These are phyloP conservation scores for Pithys albifrons DNA, from an alignment of 2,113 vertebrate genomes.

Conservation along the genomic window DNA sequence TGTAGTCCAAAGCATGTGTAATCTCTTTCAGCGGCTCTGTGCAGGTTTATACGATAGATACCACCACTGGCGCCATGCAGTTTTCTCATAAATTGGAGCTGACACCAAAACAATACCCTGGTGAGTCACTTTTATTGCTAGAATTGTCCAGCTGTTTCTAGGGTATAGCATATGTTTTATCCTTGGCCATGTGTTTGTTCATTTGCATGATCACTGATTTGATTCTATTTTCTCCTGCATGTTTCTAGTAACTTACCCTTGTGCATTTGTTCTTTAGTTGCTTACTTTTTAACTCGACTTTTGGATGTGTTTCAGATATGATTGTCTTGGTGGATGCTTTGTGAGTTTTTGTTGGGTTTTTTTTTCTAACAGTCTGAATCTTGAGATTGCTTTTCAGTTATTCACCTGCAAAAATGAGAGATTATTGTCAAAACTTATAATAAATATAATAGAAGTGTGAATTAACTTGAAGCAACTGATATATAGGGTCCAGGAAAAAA, in stretches of 20 bases:
- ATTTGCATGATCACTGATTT: neutral
- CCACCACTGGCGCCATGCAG: conserved; percentile 93
- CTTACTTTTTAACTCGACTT: neutral
- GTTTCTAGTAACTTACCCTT: neutral
- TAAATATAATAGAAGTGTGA: neutral
- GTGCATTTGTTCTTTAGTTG: neutral
- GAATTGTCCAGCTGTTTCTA: neutral
- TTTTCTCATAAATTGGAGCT: conserved; percentile 96
- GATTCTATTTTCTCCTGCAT: neutral
- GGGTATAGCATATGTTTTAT: neutral
- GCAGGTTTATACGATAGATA: conserved; percentile 95
- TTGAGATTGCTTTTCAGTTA: neutral
- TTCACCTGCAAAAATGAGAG: neutral
- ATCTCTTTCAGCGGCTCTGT: conserved; percentile 88
- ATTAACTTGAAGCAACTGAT: neutral
- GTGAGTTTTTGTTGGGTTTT: neutral
- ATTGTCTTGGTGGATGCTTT: neutral
- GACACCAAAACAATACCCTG: conserved; percentile 97
- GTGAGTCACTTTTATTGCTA: conserved; percentile 72
- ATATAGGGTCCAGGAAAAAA: neutral
- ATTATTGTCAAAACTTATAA: neutral
- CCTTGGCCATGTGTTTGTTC: neutral
- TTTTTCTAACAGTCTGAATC: neutral
- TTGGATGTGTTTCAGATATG: neutral
- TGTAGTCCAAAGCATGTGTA: conserved; percentile 4